Base-by-base conservation (phyloP, 2,888 invertebrate genomes). In the Maniola hyperantus region DNA sequence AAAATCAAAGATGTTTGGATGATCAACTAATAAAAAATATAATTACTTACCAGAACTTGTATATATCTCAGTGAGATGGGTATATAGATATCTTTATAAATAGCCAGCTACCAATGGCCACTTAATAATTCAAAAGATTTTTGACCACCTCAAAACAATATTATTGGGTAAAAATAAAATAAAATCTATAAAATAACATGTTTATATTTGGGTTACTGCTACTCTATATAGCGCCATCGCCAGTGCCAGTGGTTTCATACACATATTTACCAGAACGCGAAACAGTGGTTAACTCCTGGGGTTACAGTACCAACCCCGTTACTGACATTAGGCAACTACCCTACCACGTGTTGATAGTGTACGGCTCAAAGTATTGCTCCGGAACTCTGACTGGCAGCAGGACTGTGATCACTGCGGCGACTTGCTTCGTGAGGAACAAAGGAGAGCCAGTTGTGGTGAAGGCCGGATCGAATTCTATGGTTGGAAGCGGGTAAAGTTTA, bases 341-440 rank as follows among this genome's bases (percentile, higher is more conserved):
- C 0, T 79, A 83, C 66, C 88, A 89, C 58, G 83, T 81, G 5
- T 75, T 90, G 10, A 79, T 91, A 11, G 84, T 83, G 13, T 87
- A 85, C 63, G 76, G 72, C 6, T 77, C 68, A 7, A 69, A 79
- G 48, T 91, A 81, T 73, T 91, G 91, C 69, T 90, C 91, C 1
- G 91, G 90, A 0, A 75, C 77, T 39, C 71, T 91, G 48, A 74
- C 89, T 46, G 72, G 77, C 34, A 89, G 89, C 68, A 80, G 75
- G 61, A 77, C 83, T 5, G 85, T 85, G 0, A 60, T 88, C 1
- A 88, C 89, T 0, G 79, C 80, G 0, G 91, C 91, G 1, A 85
- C 84, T 66, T 90, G 91, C 73, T 79, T 89, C 18, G 48, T 72
- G 1, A 72, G 66, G 13, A 72, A 76, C 15, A 66, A 68, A 2